Evolutionary conservation across 2,888 invertebrate genomes (phyloP).

Genomic region (Pterobdella sp.): DNA sequence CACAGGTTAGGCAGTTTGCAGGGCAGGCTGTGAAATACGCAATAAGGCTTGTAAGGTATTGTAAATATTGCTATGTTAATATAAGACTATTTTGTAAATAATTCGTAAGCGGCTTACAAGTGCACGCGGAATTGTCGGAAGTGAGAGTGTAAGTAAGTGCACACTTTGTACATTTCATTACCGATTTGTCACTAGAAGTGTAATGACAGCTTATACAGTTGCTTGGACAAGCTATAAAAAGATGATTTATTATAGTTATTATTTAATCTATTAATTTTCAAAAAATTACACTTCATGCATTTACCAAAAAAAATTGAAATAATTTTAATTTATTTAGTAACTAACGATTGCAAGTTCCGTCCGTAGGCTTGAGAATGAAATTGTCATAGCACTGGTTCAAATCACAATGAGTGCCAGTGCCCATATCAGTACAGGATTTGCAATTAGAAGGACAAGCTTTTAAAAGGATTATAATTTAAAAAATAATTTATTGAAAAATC

Average conservation of each 20-base stretch:
- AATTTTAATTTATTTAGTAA: no score
- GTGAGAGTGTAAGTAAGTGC: slow-evolving; percentile 25
- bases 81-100: no score
- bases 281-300: no score
- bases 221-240: slow-evolving; percentile 25
- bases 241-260: not conserved
- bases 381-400: slow-evolving; percentile 21
- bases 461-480: not conserved
- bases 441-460: slow-evolving; percentile 32
- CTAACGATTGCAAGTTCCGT: slow-evolving; percentile 32
- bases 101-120: no score
- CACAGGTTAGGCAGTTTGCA: slow-evolving; percentile 31
- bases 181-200: slow-evolving; percentile 9
- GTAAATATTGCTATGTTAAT: no score
- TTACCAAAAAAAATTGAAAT: no score
- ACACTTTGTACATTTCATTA: slow-evolving; percentile 25
- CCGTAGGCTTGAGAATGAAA: slow-evolving; percentile 26
- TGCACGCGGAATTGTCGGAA: slow-evolving; percentile 24
- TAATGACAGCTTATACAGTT: slow-evolving; percentile 30
- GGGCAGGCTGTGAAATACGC: slow-evolving; percentile 29
- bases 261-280: not conserved
- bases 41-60: no score
- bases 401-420: slow-evolving; percentile 23
- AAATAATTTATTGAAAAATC: not conserved
- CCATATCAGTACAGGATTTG: slow-evolving; percentile 26